These are phyloP conservation scores for Cancer borealis DNA, from an alignment of 2,888 invertebrate species.

Conservation along the genomic window DNA sequence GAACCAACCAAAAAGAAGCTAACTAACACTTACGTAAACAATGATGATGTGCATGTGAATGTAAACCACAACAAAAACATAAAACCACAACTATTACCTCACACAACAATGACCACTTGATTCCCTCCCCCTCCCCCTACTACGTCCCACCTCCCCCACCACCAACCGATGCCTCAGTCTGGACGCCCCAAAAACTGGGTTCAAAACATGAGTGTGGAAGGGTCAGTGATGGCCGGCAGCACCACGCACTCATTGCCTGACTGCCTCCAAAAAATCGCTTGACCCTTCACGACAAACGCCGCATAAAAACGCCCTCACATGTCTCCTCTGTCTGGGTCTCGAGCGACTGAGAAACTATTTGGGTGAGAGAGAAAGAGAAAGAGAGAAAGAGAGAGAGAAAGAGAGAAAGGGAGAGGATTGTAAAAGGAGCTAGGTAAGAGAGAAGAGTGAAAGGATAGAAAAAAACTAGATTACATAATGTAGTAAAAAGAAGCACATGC, in stretches of 20 bases:
- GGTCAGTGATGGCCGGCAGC: not conserved
- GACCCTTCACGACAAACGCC: not conserved
- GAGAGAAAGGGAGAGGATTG: slow-evolving; percentile 15
- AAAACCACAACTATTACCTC: not conserved
- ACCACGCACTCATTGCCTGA: not conserved
- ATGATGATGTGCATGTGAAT: not conserved
- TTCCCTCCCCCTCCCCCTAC: not conserved
- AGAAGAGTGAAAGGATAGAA: not conserved
- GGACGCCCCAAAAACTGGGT: not conserved
- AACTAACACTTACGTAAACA: not conserved
- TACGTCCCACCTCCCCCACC: not conserved
- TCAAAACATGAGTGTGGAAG: not conserved
- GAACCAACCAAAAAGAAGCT: not conserved
- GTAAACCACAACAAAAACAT: not conserved
- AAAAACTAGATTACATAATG: not conserved
- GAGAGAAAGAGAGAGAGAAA: slow-evolving; percentile 50
- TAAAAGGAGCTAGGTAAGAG: not conserved
- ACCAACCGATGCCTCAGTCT: not conserved
- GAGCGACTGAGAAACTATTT: slow-evolving; percentile 1
- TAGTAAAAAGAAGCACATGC: not conserved
- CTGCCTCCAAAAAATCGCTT: not conserved
- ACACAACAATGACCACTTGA: not conserved
- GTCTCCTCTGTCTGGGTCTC: not conserved
- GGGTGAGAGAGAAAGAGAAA: not conserved
- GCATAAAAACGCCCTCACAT: not conserved